phyloP scores from a whole-genome alignment of 2,888 invertebrate species.

The Agrotis ipsilon region DNA sequence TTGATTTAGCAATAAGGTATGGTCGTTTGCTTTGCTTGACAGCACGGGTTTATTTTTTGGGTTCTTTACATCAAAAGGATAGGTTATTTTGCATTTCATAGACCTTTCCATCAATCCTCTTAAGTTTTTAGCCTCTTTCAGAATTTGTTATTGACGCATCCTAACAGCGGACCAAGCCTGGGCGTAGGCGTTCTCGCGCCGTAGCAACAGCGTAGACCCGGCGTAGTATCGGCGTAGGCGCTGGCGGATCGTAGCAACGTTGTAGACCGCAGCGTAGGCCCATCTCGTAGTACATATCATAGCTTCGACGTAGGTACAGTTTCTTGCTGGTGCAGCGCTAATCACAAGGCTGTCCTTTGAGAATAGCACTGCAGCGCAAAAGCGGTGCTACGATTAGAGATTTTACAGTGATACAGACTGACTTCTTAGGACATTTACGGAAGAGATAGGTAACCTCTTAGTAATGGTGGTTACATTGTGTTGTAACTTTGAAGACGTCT shows the following conservation, averaged over 20 bases:
- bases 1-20: conserved; percentile 42
- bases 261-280: neutral
- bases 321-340: no score
- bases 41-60: conserved; percentile 15
- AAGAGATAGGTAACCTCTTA: conserved; percentile 22
- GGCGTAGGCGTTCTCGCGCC: neutral
- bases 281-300: neutral
- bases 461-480: conserved; percentile 16
- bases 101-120: no score
- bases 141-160: no score
- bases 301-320: neutral
- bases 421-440: conserved; percentile 21
- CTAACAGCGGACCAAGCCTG: no score
- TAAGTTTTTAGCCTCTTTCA: neutral
- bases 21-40: conserved; percentile 21
- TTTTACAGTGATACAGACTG: conserved; percentile 2
- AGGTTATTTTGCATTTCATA: no score
- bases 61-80: no score
- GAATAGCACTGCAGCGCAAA: no score
- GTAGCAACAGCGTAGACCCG: neutral
- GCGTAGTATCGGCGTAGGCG: neutral
- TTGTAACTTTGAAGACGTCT: conserved; percentile 37
- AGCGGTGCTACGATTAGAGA: neutral
- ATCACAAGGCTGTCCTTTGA: no score
- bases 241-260: neutral